Base-by-base conservation (phyloP, 1,140 invertebrate genomes). In the Palaemon carinicauda region DNA sequence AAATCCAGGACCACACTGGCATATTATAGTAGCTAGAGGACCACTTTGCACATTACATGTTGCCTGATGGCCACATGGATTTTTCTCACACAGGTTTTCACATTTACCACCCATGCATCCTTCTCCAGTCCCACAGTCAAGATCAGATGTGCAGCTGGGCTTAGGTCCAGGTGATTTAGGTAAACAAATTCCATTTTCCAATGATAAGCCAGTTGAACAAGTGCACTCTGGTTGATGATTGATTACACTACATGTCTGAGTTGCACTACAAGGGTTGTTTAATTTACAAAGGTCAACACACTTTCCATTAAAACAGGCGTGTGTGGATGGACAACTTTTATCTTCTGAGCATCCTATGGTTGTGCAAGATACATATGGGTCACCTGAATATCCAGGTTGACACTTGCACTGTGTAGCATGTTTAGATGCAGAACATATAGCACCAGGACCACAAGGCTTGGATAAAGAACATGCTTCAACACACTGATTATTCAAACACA, bases 371-470 rank as follows among this genome's bases (percentile, higher is more conserved):
- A 95, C 93, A 89, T 96, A 95, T 15, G 96, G 96, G 91, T 97
- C 95, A 86, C 96, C 96, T 88, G 95, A 93, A 91, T 94, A 96
- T 77, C 96, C 96, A 80, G 94, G 94, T 75, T 95, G 93, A 91
- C 96, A 97, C 90, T 95, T 93, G 90, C 96, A 97, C 94, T 94
- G 97, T 96, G 27, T 96, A 96, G 88, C 96, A 93, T 91, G 77
- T 80, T n/a, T 89, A 52, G 54, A 90, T 80, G 87, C 91, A 89
- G 74, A 65, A 83, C 91, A 92, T 53, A 90, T 77, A 14, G 91
- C 91, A 88, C 91, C 91, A 88, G 89, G 90, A 89, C 90, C 92
- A 90, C 91, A 96, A 24, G 89, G 71, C 14, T 52, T 41, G 14
- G 74, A 94, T 19, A 95, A 94, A 60, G 92, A 33, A 50, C 87